Evolutionary conservation across 2,113 vertebrate species (phyloP).

Genomic region (Pseudolaguvia tuberculata): DNA sequence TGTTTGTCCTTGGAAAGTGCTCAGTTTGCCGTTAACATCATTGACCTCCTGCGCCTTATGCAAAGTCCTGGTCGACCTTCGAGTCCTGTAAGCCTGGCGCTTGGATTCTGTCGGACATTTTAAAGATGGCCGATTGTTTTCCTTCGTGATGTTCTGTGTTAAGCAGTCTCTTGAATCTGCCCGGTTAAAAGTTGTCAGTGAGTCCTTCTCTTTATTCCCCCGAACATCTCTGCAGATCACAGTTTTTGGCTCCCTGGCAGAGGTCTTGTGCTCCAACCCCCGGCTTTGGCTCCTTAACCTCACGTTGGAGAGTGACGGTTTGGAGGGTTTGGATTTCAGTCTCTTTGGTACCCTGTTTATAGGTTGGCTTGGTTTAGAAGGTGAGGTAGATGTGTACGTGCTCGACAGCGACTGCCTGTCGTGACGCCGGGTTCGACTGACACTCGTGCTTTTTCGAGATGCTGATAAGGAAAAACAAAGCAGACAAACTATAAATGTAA

Average conservation of each 20-base stretch:
- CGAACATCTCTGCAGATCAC: conserved; percentile 43
- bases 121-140: conserved; percentile 68
- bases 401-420: conserved; percentile 78
- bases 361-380: conserved; percentile 84
- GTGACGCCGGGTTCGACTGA: conserved; percentile 78
- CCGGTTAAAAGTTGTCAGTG: background rate
- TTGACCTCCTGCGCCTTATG: conserved; percentile 68
- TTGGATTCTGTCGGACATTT: conserved; percentile 67
- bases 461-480: conserved; percentile 68
- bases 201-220: conserved; percentile 30
- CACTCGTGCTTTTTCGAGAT: conserved; percentile 86
- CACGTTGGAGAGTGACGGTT: conserved; percentile 82
- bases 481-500: too few relatives aligned
- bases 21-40: conserved; percentile 67
- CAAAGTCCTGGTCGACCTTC: conserved; percentile 83
- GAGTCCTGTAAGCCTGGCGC: conserved; percentile 79
- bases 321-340: conserved; percentile 82
- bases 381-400: conserved; percentile 93
- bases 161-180: conserved; percentile 67
- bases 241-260: conserved; percentile 65
- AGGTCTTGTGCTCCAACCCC: conserved; percentile 72
- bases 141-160: conserved; percentile 77
- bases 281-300: conserved; percentile 77
- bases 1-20: conserved; percentile 59
- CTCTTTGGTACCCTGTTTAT: conserved; percentile 99